A percentile compares a stretch with the other conserved stretches of the same genome.
Conservation (phyloP, 2,113 vertebrate genomes). For the Psophia crepitans region DNA sequence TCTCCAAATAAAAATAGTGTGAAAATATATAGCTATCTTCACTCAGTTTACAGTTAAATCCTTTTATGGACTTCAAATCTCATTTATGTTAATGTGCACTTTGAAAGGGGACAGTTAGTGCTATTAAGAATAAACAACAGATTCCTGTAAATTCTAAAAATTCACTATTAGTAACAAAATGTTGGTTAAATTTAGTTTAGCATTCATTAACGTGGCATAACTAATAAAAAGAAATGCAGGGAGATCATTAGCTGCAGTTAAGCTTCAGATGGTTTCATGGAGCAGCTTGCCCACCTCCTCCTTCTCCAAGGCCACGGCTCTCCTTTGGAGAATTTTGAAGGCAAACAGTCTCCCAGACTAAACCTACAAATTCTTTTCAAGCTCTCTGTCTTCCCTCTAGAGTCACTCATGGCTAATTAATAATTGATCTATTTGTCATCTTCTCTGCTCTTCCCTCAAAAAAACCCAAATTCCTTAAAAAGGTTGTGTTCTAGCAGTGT, state of each 20-base stretch:
- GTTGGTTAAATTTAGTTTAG: background rate
- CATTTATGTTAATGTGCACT: background rate
- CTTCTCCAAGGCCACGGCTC: background rate
- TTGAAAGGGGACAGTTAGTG: background rate
- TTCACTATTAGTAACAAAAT: background rate
- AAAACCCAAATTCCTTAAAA: background rate
- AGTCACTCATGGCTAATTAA: background rate
- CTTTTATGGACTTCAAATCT: background rate
- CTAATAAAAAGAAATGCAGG: background rate
- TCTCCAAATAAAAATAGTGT: background rate
- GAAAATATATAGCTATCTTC: background rate
- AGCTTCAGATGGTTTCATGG: background rate
- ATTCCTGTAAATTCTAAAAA: background rate
- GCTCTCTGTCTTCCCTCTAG: background rate
- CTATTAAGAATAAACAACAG: background rate
- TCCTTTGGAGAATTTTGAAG: background rate
- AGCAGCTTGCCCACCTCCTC: background rate
- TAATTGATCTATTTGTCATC: background rate
- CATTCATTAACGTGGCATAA: background rate
- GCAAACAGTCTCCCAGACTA: background rate
- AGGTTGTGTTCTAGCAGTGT: background rate
- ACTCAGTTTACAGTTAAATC: background rate
- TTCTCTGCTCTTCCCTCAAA: background rate
- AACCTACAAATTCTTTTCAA: background rate
- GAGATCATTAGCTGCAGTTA: background rate